These are phyloP conservation scores for Tiliqua scincoides DNA, from an alignment of 2,113 vertebrate species.

Conservation along the genomic window DNA sequence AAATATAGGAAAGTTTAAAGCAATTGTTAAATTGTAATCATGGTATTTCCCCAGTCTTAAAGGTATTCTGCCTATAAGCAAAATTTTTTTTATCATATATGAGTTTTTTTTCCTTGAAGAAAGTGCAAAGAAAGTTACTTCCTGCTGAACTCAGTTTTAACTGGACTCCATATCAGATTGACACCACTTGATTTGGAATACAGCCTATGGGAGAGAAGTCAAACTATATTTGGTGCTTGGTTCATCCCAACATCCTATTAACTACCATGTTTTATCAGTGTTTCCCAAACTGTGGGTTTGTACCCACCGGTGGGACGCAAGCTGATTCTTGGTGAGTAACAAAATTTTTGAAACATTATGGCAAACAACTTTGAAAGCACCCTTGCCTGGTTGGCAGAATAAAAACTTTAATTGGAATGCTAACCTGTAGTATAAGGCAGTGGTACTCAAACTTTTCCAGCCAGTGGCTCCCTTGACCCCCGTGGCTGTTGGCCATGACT, in stretches of 20 bases:
- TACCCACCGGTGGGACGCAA: no score
- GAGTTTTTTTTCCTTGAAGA: slow-evolving; percentile 22
- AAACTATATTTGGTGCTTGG: background rate
- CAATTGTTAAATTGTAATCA: slow-evolving; percentile 29
- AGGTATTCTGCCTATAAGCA: slow-evolving; percentile 20
- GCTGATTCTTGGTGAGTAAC: no score
- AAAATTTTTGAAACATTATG: no score
- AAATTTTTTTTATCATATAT: slow-evolving; percentile 24
- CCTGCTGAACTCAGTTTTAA: background rate
- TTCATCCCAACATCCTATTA: slow-evolving; percentile 8
- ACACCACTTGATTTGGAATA: background rate
- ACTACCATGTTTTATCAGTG: slow-evolving; percentile 38
- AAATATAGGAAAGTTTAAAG: slow-evolving; percentile 49
- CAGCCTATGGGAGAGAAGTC: slow-evolving; percentile 9
- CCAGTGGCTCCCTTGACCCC: no score
- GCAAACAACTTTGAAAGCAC: no score
- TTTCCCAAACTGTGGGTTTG: no score
- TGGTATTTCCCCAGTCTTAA: slow-evolving; percentile 23
- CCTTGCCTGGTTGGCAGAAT: no score
- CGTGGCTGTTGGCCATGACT: no score
- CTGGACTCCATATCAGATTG: background rate
- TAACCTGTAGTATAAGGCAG: no score
- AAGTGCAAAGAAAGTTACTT: slow-evolving; percentile 27
- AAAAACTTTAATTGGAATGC: no score
- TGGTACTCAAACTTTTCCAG: no score